phyloP scores from a whole-genome alignment of 2,113 vertebrate genomes.

The Austrofundulus limnaeus region DNA sequence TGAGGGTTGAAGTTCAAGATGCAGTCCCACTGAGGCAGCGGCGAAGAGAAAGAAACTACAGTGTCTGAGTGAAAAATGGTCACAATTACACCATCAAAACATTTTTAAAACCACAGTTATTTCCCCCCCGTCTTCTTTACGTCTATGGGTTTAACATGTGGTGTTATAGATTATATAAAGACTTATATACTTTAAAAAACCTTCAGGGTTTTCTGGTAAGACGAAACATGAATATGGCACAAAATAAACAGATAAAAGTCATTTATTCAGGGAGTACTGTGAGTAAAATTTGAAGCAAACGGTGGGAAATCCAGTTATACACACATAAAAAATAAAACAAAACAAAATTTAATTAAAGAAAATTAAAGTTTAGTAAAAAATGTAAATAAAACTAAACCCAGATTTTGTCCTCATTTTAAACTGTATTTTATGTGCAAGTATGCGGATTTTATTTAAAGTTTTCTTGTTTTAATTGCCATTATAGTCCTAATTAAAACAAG shows the following conservation, averaged over 20 bases:
- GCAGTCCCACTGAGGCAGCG: conserved; percentile 47
- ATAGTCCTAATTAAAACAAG: background rate
- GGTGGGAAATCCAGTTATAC: too few relatives aligned
- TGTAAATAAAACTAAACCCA: background rate
- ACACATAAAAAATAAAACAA: too few relatives aligned
- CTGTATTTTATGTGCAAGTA: background rate
- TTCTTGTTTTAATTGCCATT: background rate
- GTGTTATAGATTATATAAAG: conserved; percentile 15
- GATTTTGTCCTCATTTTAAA: background rate
- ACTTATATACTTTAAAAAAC: background rate
- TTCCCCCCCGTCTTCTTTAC: conserved; percentile 32
- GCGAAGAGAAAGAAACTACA: conserved; percentile 22
- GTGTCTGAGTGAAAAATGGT: conserved; percentile 35
- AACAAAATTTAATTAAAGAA: too few relatives aligned
- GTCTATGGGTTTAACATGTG: conserved; percentile 23
- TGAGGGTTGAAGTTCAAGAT: conserved; percentile 73
- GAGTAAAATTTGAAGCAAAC: too few relatives aligned
- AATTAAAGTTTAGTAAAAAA: too few relatives aligned
- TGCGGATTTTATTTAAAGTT: background rate
- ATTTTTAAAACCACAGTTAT: conserved; percentile 25
- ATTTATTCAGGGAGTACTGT: too few relatives aligned
- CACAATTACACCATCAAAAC: conserved; percentile 49
- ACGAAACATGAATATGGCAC: background rate
- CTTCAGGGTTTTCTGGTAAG: background rate
- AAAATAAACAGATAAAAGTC: too few relatives aligned